A percentile compares a stretch with the other conserved stretches of the same genome.
Evolutionary conservation across 2,797 vertebrate species (phyloP).

Genomic region (Aselliscus stoliczkanus): DNA sequence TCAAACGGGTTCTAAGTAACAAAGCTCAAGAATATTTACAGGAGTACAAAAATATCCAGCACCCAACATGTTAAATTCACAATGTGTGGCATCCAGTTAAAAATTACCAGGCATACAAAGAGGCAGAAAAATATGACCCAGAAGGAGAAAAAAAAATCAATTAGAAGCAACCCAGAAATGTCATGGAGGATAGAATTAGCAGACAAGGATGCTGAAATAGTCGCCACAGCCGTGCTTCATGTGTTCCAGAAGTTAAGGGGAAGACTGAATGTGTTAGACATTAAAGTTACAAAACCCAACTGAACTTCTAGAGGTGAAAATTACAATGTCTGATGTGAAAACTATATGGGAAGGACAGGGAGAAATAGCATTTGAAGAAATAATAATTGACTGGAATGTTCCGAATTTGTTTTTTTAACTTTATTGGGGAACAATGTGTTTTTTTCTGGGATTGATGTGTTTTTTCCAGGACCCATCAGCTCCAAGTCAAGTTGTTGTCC

Average conservation of each 20-base stretch:
- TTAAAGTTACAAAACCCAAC: neutral
- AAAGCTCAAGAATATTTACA: neutral
- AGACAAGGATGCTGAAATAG: neutral
- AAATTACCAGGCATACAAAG: neutral
- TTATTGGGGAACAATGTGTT: no score
- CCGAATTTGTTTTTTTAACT: no score
- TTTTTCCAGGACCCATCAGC: no score
- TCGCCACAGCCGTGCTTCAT: neutral
- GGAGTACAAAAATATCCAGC: neutral
- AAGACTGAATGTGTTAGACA: neutral
- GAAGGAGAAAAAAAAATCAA: neutral
- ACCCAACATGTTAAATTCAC: neutral
- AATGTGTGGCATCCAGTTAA: neutral
- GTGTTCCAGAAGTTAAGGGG: neutral
- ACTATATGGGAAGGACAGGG: neutral
- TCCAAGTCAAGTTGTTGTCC: no score
- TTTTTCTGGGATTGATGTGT: no score
- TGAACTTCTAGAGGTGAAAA: neutral
- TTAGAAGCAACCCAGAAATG: neutral
- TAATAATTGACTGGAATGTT: neutral
- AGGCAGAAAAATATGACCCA: neutral
- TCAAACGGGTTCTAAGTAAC: neutral
- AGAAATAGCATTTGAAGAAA: neutral
- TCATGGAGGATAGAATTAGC: neutral
- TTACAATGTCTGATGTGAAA: neutral